Evolutionary conservation across 2,888 invertebrate species (phyloP).

Genomic region (Agonopterix alstromeriana): DNA sequence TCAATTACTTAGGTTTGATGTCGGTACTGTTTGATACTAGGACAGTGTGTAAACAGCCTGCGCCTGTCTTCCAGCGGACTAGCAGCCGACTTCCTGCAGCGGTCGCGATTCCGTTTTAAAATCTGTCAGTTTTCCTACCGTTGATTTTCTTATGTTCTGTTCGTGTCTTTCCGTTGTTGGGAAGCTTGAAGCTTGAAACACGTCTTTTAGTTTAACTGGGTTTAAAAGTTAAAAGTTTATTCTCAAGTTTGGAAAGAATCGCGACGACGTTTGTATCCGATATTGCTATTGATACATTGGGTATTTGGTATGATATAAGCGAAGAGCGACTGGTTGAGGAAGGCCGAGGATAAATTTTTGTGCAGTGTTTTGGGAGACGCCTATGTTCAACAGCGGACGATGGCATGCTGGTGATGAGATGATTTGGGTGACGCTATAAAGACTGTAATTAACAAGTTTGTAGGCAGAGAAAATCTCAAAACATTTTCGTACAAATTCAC

Average conservation of each 20-base stretch:
- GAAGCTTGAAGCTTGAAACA: neutral
- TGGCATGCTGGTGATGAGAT: too few relatives aligned
- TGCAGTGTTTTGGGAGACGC: too few relatives aligned
- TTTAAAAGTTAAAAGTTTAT: too few relatives aligned
- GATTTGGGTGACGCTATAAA: too few relatives aligned
- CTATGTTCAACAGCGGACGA: too few relatives aligned
- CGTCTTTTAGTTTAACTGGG: neutral
- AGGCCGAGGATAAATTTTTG: too few relatives aligned
- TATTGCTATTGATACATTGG: neutral
- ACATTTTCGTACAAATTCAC: too few relatives aligned
- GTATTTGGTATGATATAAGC: too few relatives aligned
- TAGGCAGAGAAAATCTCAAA: too few relatives aligned
- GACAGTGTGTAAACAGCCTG: neutral
- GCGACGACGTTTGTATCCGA: neutral
- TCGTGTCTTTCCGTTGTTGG: constrained; percentile 1
- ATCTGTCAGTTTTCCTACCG: constrained; percentile 4
- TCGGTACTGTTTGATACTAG: neutral
- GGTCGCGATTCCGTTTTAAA: constrained; percentile 10
- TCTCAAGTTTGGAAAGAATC: neutral
- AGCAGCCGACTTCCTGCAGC: constrained; percentile 1
- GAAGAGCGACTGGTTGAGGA: too few relatives aligned
- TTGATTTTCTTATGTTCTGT: constrained; percentile 8
- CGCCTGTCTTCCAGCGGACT: neutral
- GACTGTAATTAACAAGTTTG: too few relatives aligned
- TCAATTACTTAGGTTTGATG: too few relatives aligned